These are phyloP conservation scores for Heterodera carotae DNA, from an alignment of 1,140 invertebrate genomes.

Conservation along the genomic window DNA sequence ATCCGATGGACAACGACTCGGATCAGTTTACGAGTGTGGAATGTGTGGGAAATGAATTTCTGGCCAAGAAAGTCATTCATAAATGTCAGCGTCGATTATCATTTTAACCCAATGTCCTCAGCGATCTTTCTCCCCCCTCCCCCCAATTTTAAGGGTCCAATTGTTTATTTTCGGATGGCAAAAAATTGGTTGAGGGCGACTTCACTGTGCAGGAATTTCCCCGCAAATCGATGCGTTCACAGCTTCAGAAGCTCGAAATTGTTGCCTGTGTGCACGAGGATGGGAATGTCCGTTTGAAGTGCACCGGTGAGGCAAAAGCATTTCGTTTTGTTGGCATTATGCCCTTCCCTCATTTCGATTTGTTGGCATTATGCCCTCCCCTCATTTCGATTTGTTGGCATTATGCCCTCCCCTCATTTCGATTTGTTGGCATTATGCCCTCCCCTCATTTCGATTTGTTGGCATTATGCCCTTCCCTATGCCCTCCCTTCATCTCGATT, in stretches of 20 bases:
- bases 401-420: too few species aligned
- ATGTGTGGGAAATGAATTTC: conserved; percentile 43
- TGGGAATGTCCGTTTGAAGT: conserved; percentile 42
- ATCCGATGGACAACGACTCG: conserved; percentile 31
- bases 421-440: too few species aligned
- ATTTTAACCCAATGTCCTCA: too few species aligned
- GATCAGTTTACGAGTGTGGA: conserved; percentile 36
- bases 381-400: too few species aligned
- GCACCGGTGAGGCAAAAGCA: conserved; percentile 28
- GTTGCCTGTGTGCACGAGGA: conserved; percentile 48
- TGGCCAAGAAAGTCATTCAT: conserved; percentile 54
- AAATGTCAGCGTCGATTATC: conserved; percentile 39
- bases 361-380: too few species aligned
- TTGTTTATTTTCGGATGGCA: conserved; percentile 38
- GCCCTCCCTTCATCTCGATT: too few species aligned
- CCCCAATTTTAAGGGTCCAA: conserved; percentile 38
- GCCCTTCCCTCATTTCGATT: too few species aligned
- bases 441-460: too few species aligned
- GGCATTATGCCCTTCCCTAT: too few species aligned
- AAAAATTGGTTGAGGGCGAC: conserved; percentile 45
- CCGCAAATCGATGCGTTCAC: conserved; percentile 30
- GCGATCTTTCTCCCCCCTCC: too few species aligned
- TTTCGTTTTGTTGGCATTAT: too few species aligned
- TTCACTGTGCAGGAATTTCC: conserved; percentile 36
- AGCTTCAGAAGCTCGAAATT: conserved; percentile 45